These are phyloP conservation scores for Gadopsis bispinosus DNA, from an alignment of 2,797 vertebrate genomes.

Conservation along the genomic window DNA sequence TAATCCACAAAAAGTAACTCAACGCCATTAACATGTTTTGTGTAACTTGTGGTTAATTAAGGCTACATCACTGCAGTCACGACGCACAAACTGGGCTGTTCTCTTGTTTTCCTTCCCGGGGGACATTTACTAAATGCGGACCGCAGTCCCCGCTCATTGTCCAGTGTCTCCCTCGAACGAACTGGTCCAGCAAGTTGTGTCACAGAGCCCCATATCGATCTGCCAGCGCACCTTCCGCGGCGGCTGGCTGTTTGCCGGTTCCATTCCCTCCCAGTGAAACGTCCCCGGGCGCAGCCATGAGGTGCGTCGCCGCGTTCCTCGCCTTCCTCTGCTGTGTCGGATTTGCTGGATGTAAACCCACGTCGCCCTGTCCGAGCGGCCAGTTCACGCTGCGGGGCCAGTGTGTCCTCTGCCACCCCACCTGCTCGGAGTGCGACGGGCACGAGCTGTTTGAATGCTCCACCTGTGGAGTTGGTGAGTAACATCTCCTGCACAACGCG, in stretches of 20 bases:
- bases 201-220: conserved; percentile 50
- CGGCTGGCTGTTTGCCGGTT: conserved; percentile 30
- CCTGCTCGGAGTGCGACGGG: conserved; percentile 86
- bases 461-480: conserved; percentile 87
- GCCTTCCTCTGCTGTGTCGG: conserved; percentile 55
- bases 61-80: neutral
- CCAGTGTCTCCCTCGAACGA: conserved; percentile 65
- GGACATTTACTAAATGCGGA: conserved; percentile 40
- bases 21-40: no score
- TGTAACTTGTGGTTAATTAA: neutral
- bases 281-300: conserved; percentile 68
- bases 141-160: conserved; percentile 65
- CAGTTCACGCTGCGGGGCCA: conserved; percentile 84
- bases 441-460: conserved; percentile 88
- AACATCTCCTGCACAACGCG: neutral
- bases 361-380: conserved; percentile 81
- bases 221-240: conserved; percentile 60
- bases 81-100: conserved; percentile 10
- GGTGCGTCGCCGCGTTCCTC: conserved; percentile 45
- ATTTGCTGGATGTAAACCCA: conserved; percentile 60
- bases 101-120: neutral
- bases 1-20: no score
- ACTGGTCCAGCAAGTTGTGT: conserved; percentile 78
- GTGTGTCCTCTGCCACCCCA: conserved; percentile 87
- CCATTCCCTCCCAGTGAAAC: conserved; percentile 28